Base-by-base conservation (phyloP, 2,888 invertebrate species). In the Opisthograptis luteolata region DNA sequence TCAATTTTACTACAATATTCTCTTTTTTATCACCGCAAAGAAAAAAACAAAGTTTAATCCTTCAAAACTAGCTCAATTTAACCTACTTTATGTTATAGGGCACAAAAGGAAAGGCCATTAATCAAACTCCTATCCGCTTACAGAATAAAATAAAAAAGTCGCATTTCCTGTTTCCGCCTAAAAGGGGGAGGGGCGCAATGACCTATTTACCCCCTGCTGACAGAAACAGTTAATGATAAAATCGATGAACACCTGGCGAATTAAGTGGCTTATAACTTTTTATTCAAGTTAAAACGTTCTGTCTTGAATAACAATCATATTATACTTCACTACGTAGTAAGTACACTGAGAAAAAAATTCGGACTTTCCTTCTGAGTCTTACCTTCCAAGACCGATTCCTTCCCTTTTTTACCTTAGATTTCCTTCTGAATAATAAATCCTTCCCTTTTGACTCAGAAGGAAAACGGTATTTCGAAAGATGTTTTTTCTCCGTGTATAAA, bases 131-230 rank as follows among this genome's bases (percentile, higher is more conserved):
- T 42, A 31, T 37, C 34, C 49, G 46, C 50, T 41, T 35, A 31
- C 49, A 42, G 51, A 58, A 51, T 58, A 57, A n/a, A n/a, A n/a
- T 53, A 51, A 54, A 54, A 44, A 51, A 53, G 49, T 43, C 46
- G 42, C 52, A 46, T 48, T 50, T 55, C 40, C 44, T 41, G 41
- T 45, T 51, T 55, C 52, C 50, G 50, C 12, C 37, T 37, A 37
- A 25, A 36, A 31, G 19, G 31, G 27, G 32, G n/a, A 20, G 9
- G 32, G 24, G 25, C 15, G 27, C 27, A 34, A 32, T 15, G 44
- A 24, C 22, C 31, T 15, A 45, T 30, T 34, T 14, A 5, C 12
- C 32, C 32, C 12, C 20, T 10, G 20, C 37, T 39, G 49, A 32
- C 43, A 49, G 32, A 31, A 42, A 43, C 42, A 43, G 45, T 37